Evolutionary conservation across 2,113 vertebrate species (phyloP), one percentile per base, ranked within the genome.

Genomic region (Neofelis nebulosa): DNA sequence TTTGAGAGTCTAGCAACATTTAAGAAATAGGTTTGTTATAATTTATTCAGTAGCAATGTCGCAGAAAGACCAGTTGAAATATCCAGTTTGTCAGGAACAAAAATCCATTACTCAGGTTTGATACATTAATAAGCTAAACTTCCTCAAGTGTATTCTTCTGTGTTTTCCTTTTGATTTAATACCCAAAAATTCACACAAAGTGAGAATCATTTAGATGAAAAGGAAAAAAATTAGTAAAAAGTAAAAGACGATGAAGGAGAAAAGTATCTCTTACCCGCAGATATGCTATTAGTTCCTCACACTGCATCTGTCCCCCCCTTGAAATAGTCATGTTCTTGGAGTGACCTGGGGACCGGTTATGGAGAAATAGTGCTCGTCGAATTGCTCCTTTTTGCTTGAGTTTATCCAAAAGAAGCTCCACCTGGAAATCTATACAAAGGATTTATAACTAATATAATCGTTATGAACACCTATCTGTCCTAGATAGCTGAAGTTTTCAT

Each of bases 331-430:
- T 99, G 98, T 99, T 99, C 98, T 99, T 99, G 0, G 99, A 98
- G 98, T 99, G 99, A 86, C 98, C 98, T 0, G 99, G 98, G 82
- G 98, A 98, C 25, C 74, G 98, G 85, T 97, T 99, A 97, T 99
- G 99, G 25, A 99, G 98, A 97, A 99, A 99, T 11, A 99, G 99
- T 52, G 99, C 99, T 15, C 99, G 99, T 94, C 99, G 99, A 41
- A 99, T 99, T 0, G 99, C 99, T 96, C 99, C 99, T 92, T 99
- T 99, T 98, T 99, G 99, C 97, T 99, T 99, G 76, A 99, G 99
- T 73, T 99, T 99, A 98, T 99, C 99, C 99, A 99, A 87, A 55
- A 99, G 98, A 81, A 99, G 98, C 91, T 99, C 99, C 97, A 99
- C 99, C 33, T 99, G 99, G 96, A 99, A 99, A 88, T 98, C 99